A percentile compares a stretch with the other conserved stretches of the same genome.
Conservation (phyloP, 2,888 invertebrate species). For the Melanophora roralis region DNA sequence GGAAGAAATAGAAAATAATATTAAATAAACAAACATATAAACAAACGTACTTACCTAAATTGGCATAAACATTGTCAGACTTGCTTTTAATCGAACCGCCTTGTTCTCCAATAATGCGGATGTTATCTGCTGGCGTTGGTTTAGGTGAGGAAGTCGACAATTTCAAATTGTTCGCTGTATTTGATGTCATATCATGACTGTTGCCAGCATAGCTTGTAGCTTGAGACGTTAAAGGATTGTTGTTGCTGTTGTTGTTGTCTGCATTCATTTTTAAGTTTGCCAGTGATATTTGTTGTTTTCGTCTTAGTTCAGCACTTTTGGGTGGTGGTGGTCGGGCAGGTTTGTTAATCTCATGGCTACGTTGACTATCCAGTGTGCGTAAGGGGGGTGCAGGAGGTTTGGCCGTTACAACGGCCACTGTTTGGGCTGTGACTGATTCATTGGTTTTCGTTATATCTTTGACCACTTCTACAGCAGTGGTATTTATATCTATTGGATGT, state of each 20-base stretch:
- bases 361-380: conserved; percentile 75
- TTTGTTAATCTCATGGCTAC: conserved; percentile 79
- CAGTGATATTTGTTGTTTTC: conserved; percentile 79
- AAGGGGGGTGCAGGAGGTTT: conserved; percentile 89
- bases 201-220: conserved; percentile 15
- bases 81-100: conserved; percentile 75
- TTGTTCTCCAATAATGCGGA: conserved; percentile 55
- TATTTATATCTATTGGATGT: conserved; percentile 91
- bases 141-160: conserved; percentile 64
- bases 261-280: conserved; percentile 57
- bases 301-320: conserved; percentile 82
- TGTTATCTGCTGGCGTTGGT: conserved; percentile 59
- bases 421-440: conserved; percentile 72
- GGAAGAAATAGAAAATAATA: neutral
- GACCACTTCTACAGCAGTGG: conserved; percentile 88
- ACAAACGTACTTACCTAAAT: conserved; percentile 81
- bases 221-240: conserved; percentile 49
- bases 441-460: conserved; percentile 79
- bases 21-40: neutral
- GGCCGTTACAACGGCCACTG: conserved; percentile 76
- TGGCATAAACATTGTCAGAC: conserved; percentile 86
- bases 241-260: neutral
- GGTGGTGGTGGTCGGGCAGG: conserved; percentile 86
- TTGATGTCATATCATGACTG: conserved; percentile 37
- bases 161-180: conserved; percentile 61